These are phyloP conservation scores for Scaptomyza reducta DNA, from an alignment of 2,888 invertebrate genomes.

Conservation along the genomic window DNA sequence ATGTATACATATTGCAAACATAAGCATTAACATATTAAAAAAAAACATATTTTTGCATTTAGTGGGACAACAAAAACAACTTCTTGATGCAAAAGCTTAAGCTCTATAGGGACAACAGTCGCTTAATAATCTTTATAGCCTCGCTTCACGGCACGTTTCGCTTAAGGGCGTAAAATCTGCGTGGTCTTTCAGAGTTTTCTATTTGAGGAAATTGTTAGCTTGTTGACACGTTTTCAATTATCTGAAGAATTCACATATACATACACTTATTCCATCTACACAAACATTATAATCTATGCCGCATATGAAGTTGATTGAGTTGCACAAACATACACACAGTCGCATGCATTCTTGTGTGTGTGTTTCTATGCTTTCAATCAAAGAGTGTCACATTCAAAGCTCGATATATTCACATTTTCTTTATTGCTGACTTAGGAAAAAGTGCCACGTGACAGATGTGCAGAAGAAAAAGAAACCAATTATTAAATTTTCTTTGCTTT, in stretches of 20 bases:
- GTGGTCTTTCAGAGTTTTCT: slow-evolving; percentile 19
- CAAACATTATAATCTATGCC: slow-evolving; percentile 8
- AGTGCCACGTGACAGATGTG: slow-evolving; percentile 51
- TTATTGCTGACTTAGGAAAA: slow-evolving; percentile 37
- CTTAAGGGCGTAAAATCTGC: slow-evolving; percentile 39
- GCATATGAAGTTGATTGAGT: slow-evolving; percentile 48
- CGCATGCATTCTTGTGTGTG: slow-evolving; percentile 7
- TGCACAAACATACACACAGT: slow-evolving; percentile 11
- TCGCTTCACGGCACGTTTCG: slow-evolving; percentile 30
- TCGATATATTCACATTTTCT: slow-evolving; percentile 53
- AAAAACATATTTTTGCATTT: slow-evolving; percentile 14
- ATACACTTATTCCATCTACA: slow-evolving; percentile 6
- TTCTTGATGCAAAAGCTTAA: neutral
- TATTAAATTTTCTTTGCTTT: slow-evolving; percentile 22
- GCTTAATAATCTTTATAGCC: slow-evolving; percentile 45
- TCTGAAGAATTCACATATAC: slow-evolving; percentile 61
- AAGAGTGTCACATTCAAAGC: slow-evolving; percentile 69
- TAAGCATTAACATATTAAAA: neutral
- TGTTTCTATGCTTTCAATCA: slow-evolving; percentile 64
- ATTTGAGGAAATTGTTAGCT: slow-evolving; percentile 51
- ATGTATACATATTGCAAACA: neutral
- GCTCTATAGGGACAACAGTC: slow-evolving; percentile 2
- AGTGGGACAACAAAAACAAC: slow-evolving; percentile 41
- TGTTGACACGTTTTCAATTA: slow-evolving; percentile 81
- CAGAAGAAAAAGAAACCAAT: slow-evolving; percentile 15